phyloP scores from a whole-genome alignment of 2,888 invertebrate genomes.

The Neocrepidodera transversa region DNA sequence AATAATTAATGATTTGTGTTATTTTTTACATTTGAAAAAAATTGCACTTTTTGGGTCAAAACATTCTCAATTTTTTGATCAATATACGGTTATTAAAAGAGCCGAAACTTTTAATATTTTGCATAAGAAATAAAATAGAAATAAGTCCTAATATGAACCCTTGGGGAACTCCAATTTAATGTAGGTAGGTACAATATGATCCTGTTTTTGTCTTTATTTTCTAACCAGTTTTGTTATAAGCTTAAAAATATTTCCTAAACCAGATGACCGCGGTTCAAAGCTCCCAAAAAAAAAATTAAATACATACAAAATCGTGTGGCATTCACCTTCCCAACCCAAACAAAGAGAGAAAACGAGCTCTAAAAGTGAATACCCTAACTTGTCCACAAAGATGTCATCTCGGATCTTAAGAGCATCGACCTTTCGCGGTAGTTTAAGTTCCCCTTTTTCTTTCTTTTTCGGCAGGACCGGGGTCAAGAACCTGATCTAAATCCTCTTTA shows the following conservation, averaged over 20 bases:
- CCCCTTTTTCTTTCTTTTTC: constrained; percentile 39
- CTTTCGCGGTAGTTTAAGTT: constrained; percentile 18
- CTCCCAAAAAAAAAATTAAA: not conserved
- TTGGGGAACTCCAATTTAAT: too few relatives aligned
- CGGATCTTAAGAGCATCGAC: constrained; percentile 32
- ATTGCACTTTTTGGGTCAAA: too few relatives aligned
- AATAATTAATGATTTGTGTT: too few relatives aligned
- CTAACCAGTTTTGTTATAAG: too few relatives aligned
- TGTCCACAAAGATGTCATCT: constrained; percentile 31
- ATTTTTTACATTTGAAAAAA: too few relatives aligned
- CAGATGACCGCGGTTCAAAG: not conserved
- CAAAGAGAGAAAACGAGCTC: constrained; percentile 7
- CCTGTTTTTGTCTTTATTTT: too few relatives aligned
- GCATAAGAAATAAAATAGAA: too few relatives aligned
- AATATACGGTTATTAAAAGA: too few relatives aligned
- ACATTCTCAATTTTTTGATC: too few relatives aligned
- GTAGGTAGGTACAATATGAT: too few relatives aligned
- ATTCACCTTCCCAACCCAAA: constrained; percentile 14
- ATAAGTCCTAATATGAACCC: too few relatives aligned
- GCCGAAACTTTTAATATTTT: too few relatives aligned
- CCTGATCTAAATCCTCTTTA: constrained; percentile 49
- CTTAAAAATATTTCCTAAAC: not conserved
- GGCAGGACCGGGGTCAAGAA: constrained; percentile 55
- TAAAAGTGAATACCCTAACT: constrained; percentile 26
- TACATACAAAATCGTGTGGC: not conserved